Base-by-base conservation (phyloP, 2,113 vertebrate genomes). In the Gila orcuttii region DNA sequence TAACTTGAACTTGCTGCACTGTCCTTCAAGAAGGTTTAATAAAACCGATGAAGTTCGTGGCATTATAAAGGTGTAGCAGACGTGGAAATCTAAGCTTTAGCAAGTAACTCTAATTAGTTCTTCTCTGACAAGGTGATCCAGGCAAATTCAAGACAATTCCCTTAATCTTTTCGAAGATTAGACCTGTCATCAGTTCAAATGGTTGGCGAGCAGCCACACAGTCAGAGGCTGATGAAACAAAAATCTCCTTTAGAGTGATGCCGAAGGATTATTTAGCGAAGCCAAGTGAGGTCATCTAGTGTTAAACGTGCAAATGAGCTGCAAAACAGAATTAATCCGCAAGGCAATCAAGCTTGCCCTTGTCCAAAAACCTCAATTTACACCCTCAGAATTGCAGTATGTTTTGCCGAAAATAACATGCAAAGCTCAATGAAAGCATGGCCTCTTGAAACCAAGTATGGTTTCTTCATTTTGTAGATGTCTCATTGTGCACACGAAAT, bases 251-350 rank as follows among this genome's bases (percentile, higher is more conserved):
- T 6, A 69, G 80, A 69, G 42, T 45, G 59, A 64, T 66, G 79
- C 36, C 25, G 33, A 52, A 66, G 42, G 62, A 68, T 76, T 85
- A 68, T 85, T 78, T 79, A 25, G 31, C 0, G 13, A 36, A 55
- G 55, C 31, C 66, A 80, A 73, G 77, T 45, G 60, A 77, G 71
- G 74, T 62, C 73, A 25, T 25, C 57, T 42, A 25, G 42, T 76
- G 79, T 82, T 76, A 82, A 86, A 64, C 57, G 71, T 2, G 31
- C 19, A 76, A 64, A 64, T 64, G 85, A 86, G 85, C 71, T 75
- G 36, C 85, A 64, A 45, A 86, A 81, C 71, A 86, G 79, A 86
- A 74, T 77, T 82, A 83, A 82, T 77, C 79, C 79, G 23, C 31
- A 59, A 83, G 31, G 81, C 68, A 83, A 83, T 83, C 71, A 86